Evolutionary conservation across 2,113 vertebrate species (phyloP).

Genomic region (Cricetomys ansorgei): DNA sequence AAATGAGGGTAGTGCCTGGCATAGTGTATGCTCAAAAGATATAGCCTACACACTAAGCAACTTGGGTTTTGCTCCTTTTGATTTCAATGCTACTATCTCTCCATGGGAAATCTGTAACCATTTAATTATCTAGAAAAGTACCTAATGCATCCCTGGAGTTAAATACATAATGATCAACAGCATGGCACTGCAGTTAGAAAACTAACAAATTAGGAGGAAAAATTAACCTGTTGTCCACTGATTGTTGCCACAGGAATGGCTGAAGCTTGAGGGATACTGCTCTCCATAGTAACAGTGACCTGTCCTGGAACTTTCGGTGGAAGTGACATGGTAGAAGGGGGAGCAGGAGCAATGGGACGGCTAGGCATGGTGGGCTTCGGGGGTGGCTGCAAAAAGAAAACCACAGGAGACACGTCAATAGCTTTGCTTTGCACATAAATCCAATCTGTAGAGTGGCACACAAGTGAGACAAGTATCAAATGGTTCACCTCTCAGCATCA

Average conservation of each 20-base stretch:
- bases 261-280: constrained; percentile 93
- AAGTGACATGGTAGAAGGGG: constrained; percentile 92
- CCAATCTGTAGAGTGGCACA: neutral
- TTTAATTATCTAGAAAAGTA: neutral
- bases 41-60: neutral
- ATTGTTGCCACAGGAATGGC: constrained; percentile 99
- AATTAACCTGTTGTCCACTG: constrained; percentile 96
- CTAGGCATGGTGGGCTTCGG: constrained; percentile 96
- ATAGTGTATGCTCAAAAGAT: neutral
- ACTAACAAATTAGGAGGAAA: constrained; percentile 58
- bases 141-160: neutral
- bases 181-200: constrained; percentile 33
- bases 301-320: constrained; percentile 95
- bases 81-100: neutral
- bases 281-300: constrained; percentile 96
- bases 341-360: constrained; percentile 98
- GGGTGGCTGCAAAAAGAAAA: constrained; percentile 88
- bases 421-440: constrained; percentile 16
- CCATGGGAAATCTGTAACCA: neutral
- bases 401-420: constrained; percentile 54
- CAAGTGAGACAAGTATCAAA: neutral
- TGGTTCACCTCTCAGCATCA: neutral
- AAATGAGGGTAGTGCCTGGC: fast-evolving
- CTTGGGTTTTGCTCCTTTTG: neutral
- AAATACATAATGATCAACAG: constrained; percentile 42